These are phyloP conservation scores for Haliclona indistincta DNA, from an alignment of 37 sponge, comb jelly and placozoan species.

Conservation along the genomic window DNA sequence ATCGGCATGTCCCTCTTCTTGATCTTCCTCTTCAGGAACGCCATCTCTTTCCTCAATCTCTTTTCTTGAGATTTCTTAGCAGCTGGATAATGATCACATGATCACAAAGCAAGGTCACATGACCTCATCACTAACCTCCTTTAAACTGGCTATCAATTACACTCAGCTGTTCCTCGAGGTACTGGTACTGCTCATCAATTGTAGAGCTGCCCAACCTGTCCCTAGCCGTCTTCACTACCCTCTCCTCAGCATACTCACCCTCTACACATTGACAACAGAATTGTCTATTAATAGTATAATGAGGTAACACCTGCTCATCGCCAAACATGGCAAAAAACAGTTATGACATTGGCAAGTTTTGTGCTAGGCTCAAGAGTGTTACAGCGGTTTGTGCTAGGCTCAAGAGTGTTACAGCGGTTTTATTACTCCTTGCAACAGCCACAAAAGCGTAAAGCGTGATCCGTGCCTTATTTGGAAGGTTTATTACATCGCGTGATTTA, in stretches of 20 bases:
- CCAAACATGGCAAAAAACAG: too few species aligned
- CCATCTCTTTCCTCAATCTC: slow-evolving; percentile 52
- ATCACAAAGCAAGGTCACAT: neutral
- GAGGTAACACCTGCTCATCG: too few species aligned
- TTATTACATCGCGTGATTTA: too few species aligned
- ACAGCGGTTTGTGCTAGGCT: too few species aligned
- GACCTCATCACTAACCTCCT: slow-evolving; percentile 38
- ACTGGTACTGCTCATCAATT: slow-evolving; percentile 73
- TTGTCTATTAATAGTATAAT: too few species aligned
- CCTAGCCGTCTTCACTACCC: neutral
- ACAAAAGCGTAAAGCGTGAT: too few species aligned
- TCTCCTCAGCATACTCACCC: neutral
- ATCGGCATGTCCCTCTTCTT: slow-evolving; percentile 56
- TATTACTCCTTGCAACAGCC: too few species aligned
- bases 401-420: too few species aligned
- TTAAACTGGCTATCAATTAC: slow-evolving; percentile 23
- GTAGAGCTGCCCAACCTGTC: slow-evolving; percentile 47
- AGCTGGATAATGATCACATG: neutral
- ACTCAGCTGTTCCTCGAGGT: slow-evolving; percentile 75
- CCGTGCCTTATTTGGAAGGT: too few species aligned
- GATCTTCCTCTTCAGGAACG: slow-evolving; percentile 43
- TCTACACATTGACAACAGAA: too few species aligned
- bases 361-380: too few species aligned
- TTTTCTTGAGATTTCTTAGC: slow-evolving; percentile 42
- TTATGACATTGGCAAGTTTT: too few species aligned